Percentiles rank a stretch among this genome's conserved stretches.
Conservation (phyloP, 2,888 invertebrate species). For the Synanthedon andrenaeformis region DNA sequence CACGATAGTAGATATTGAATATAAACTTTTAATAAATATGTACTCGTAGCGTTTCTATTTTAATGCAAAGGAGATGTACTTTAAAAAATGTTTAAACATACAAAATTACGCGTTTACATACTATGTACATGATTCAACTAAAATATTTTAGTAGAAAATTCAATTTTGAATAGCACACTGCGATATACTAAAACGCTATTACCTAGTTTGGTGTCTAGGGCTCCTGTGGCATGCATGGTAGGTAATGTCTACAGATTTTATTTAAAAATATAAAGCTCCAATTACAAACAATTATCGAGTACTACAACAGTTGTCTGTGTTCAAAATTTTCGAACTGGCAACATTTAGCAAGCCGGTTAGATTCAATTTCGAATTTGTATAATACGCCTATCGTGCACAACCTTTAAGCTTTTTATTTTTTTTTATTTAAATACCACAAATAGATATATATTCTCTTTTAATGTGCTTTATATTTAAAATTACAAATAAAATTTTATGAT, state of each 20-base stretch:
- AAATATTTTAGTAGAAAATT: constrained; percentile 26
- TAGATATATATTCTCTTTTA: constrained; percentile 10
- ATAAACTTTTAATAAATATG: constrained; percentile 39
- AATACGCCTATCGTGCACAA: constrained; percentile 64
- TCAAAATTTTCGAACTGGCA: not conserved
- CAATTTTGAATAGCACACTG: constrained; percentile 29
- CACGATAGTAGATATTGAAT: constrained; percentile 51
- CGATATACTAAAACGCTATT: constrained; percentile 49
- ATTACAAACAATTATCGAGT: constrained; percentile 25
- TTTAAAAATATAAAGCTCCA: constrained; percentile 37
- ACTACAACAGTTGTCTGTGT: constrained; percentile 5
- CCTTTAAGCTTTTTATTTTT: constrained; percentile 26
- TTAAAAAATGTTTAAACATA: constrained; percentile 58
- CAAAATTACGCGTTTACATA: constrained; percentile 62
- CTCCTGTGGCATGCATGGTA: constrained; percentile 49
- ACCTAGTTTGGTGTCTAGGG: constrained; percentile 52
- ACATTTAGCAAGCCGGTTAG: constrained; percentile 31
- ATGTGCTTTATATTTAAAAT: constrained; percentile 7
- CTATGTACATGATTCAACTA: constrained; percentile 63
- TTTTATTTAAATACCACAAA: not conserved
- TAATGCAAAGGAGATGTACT: constrained; percentile 63
- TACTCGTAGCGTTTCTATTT: constrained; percentile 56
- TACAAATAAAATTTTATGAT: constrained; percentile 2
- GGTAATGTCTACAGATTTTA: constrained; percentile 28
- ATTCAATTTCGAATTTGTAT: constrained; percentile 34